Conservation (phyloP, 2,113 vertebrate genomes). For the Ptyas mucosa region DNA sequence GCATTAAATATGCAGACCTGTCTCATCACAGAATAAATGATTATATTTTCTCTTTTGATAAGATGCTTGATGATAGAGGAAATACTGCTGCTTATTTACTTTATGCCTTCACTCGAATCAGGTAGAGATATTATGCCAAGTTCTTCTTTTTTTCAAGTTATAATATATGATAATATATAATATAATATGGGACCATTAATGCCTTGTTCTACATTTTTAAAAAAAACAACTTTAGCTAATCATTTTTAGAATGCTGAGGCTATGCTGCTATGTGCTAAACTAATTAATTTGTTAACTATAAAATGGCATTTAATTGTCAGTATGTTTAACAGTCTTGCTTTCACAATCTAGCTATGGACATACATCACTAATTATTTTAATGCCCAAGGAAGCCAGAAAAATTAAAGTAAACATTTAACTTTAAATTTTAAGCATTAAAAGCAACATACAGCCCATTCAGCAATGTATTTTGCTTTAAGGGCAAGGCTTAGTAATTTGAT, state of each 20-base stretch:
- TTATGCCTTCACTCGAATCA: constrained; percentile 95
- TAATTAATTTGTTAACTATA: not conserved
- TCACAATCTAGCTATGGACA: not conserved
- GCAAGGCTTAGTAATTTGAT: not conserved
- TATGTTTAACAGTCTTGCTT: not conserved
- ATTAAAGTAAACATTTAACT: not conserved
- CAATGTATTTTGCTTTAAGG: not conserved
- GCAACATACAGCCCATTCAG: not conserved
- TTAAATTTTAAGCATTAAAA: not conserved
- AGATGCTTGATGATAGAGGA: constrained; percentile 96
- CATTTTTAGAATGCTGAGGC: not conserved
- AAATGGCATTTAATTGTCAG: not conserved
- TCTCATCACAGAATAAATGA: constrained; percentile 95
- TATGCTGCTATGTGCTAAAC: not conserved
- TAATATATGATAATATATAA: not conserved
- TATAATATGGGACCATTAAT: not conserved
- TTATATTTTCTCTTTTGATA: constrained; percentile 97
- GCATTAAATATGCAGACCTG: constrained; percentile 96
- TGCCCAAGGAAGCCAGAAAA: not conserved
- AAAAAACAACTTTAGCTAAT: not conserved
- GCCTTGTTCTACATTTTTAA: not conserved
- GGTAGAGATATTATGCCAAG: constrained; percentile 58
- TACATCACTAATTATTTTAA: not conserved
- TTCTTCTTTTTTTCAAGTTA: not conserved
- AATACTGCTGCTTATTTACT: constrained; percentile 95